Percentiles rank a stretch among this genome's conserved stretches.
phyloP scores from a whole-genome alignment of 1,140 invertebrate genomes.

The Zaprionus nigranus region DNA sequence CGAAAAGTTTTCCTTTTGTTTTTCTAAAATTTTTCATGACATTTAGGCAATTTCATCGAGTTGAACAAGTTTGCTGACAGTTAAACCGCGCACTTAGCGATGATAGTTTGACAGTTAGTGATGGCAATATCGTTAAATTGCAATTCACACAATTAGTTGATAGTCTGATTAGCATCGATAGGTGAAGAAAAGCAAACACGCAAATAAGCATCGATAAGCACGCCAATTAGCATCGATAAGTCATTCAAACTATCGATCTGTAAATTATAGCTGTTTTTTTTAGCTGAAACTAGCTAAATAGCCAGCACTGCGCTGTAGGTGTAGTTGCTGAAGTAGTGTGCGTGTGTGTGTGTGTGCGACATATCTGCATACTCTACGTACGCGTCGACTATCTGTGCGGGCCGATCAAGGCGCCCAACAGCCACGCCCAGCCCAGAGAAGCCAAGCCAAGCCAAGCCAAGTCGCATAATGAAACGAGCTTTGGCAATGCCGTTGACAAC shows the following conservation, averaged over 20 bases:
- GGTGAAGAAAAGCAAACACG: background rate
- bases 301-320: background rate
- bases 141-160: background rate
- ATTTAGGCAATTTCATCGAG: slow-evolving; percentile 4
- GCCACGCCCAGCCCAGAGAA: slow-evolving; percentile 38
- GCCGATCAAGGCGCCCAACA: slow-evolving; percentile 64
- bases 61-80: background rate
- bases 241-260: background rate
- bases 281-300: background rate
- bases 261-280: background rate
- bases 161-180: background rate
- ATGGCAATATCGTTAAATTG: slow-evolving; percentile 1
- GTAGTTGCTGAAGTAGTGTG: background rate
- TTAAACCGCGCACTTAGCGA: slow-evolving; percentile 2
- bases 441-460: slow-evolving; percentile 15
- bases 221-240: background rate
- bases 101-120: background rate
- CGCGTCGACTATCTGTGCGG: slow-evolving; percentile 58
- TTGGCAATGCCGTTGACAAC: slow-evolving; percentile 60
- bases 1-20: background rate
- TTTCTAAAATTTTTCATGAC: slow-evolving; percentile 2
- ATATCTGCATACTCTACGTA: slow-evolving; percentile 61
- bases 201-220: background rate
- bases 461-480: slow-evolving; percentile 71
- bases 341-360: background rate